These are phyloP conservation scores for Cryptoblepharus egeriae DNA, from an alignment of 2,797 vertebrate genomes.

Conservation along the genomic window DNA sequence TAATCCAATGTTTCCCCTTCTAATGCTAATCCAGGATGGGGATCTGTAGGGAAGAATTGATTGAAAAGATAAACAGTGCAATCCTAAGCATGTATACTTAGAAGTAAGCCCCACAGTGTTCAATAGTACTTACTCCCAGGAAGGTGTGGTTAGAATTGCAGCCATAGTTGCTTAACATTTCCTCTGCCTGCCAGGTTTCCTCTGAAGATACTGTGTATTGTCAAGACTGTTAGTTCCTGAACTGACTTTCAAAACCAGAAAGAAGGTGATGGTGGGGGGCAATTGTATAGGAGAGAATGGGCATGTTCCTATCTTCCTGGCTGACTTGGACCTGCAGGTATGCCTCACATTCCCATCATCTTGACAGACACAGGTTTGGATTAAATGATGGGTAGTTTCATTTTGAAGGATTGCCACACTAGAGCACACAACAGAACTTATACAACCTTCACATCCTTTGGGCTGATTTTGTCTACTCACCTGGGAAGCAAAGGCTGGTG, in stretches of 20 bases:
- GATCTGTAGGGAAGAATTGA: too few relatives aligned
- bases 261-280: background rate
- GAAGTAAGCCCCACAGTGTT: too few relatives aligned
- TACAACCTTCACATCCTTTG: too few relatives aligned
- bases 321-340: background rate
- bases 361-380: conserved; percentile 1
- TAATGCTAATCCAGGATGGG: background rate
- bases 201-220: background rate
- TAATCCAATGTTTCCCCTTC: too few relatives aligned
- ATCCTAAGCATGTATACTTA: too few relatives aligned
- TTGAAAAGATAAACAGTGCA: background rate
- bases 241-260: background rate
- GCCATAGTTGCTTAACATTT: background rate
- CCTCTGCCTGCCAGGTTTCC: background rate
- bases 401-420: background rate
- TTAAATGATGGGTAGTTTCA: background rate
- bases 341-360: background rate
- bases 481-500: background rate
- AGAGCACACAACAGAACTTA: background rate
- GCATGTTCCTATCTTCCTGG: too few relatives aligned
- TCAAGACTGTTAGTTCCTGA: background rate
- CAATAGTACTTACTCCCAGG: too few relatives aligned
- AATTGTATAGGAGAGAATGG: background rate
- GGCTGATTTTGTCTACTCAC: background rate
- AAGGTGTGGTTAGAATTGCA: too few relatives aligned